A percentile compares a stretch with the other conserved stretches of the same genome.
phyloP scores from a whole-genome alignment of 2,113 vertebrate genomes.

The Mormyrus lacerda region DNA sequence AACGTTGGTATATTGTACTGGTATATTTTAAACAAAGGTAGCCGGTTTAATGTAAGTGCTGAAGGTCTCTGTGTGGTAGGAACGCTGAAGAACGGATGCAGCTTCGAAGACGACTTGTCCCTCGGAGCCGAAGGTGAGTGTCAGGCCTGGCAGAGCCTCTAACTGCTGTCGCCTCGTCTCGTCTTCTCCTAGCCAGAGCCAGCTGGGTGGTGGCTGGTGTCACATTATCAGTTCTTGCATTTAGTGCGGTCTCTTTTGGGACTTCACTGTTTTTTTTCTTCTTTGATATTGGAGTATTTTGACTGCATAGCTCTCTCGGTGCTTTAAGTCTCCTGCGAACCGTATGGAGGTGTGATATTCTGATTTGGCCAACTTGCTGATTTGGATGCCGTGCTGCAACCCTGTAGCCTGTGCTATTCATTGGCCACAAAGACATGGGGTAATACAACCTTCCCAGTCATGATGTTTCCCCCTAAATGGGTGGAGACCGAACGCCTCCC shows the following conservation, averaged over 20 bases:
- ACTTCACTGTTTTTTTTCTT: not conserved
- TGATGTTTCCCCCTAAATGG: no score
- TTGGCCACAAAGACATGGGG: not conserved
- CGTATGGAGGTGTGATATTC: not conserved
- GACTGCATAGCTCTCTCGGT: not conserved
- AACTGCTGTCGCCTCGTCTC: not conserved
- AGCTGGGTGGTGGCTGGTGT: not conserved
- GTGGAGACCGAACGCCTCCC: no score
- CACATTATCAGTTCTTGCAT: not conserved
- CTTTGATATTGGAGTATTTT: not conserved
- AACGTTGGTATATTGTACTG: not conserved
- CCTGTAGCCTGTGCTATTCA: not conserved
- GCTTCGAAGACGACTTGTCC: conserved; percentile 98
- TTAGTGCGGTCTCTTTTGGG: not conserved
- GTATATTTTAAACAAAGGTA: not conserved
- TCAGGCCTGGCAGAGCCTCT: not conserved
- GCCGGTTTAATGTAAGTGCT: not conserved
- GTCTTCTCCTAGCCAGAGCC: not conserved
- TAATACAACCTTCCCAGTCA: no score
- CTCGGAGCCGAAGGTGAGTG: conserved; percentile 91
- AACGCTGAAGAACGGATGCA: conserved; percentile 80
- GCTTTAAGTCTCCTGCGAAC: not conserved
- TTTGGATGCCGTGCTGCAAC: not conserved
- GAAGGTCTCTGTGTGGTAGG: conserved; percentile 55
- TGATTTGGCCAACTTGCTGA: not conserved